Conservation (phyloP, 2,797 vertebrate genomes). For the Neopelma chrysocephalum region DNA sequence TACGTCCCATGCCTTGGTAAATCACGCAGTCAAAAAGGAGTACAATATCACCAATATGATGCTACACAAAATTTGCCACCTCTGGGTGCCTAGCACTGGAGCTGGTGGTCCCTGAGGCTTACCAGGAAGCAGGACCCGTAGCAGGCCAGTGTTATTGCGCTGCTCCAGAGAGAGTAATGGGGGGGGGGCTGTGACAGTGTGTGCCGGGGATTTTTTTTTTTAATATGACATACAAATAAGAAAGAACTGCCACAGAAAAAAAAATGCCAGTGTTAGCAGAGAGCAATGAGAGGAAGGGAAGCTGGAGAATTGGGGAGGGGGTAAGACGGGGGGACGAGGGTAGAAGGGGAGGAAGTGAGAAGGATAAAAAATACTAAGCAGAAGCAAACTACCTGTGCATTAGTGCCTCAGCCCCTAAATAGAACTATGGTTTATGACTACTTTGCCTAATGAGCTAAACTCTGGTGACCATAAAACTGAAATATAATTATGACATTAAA, state of each 20-base stretch:
- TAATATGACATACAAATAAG: neutral
- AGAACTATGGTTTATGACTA: constrained; percentile 77
- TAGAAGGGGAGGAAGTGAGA: neutral
- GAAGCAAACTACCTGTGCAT: constrained; percentile 37
- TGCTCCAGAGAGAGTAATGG: neutral
- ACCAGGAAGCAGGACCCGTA: neutral
- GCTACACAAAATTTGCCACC: neutral
- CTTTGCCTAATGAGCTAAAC: constrained; percentile 81
- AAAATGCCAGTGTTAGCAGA: neutral
- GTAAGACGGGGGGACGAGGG: neutral
- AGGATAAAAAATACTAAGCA: constrained; percentile 46
- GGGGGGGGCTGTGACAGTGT: neutral
- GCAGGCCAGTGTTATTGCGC: neutral
- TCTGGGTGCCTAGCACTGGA: neutral
- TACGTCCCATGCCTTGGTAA: constrained; percentile 3
- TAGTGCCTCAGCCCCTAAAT: constrained; percentile 63
- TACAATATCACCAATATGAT: neutral
- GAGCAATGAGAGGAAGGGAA: neutral
- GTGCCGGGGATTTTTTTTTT: neutral
- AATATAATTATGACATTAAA: constrained; percentile 92
- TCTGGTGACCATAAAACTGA: constrained; percentile 86
- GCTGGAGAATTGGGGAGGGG: neutral
- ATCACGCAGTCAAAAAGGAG: constrained; percentile 8
- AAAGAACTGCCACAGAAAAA: constrained; percentile 12
- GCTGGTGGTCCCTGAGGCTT: neutral